phyloP scores from a whole-genome alignment of 1,140 invertebrate species.

The Diachasma alloeum region DNA sequence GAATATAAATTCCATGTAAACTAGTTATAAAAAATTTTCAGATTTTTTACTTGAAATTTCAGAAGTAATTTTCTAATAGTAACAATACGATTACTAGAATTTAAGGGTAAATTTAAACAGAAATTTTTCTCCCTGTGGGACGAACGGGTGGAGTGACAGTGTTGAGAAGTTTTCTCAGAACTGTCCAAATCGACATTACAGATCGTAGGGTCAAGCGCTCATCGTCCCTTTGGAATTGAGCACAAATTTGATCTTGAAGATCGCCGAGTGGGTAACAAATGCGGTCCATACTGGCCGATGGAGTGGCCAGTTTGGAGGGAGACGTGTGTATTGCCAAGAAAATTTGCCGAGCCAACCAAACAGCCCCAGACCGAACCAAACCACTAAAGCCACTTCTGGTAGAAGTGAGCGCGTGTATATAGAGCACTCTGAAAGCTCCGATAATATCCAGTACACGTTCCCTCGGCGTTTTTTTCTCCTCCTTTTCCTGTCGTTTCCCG shows the following conservation, averaged over 20 bases:
- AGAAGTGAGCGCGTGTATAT: neutral
- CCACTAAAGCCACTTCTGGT: neutral
- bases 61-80: too few relatives aligned
- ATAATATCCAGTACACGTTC: slow-evolving; percentile 3
- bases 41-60: too few relatives aligned
- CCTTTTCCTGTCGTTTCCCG: neutral
- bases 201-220: neutral
- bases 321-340: slow-evolving; percentile 7
- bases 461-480: neutral
- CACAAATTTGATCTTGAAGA: slow-evolving; percentile 8
- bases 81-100: too few relatives aligned
- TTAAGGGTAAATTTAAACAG: too few relatives aligned
- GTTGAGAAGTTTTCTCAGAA: neutral
- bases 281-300: neutral
- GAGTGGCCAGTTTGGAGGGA: neutral
- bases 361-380: slow-evolving; percentile 1
- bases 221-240: neutral
- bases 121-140: neutral
- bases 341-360: slow-evolving; percentile 7
- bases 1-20: too few relatives aligned
- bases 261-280: neutral
- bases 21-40: too few relatives aligned
- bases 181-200: neutral
- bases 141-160: neutral
- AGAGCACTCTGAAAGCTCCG: neutral